phyloP scores from a whole-genome alignment of 2,113 vertebrate species.

The Eretmochelys imbricata region DNA sequence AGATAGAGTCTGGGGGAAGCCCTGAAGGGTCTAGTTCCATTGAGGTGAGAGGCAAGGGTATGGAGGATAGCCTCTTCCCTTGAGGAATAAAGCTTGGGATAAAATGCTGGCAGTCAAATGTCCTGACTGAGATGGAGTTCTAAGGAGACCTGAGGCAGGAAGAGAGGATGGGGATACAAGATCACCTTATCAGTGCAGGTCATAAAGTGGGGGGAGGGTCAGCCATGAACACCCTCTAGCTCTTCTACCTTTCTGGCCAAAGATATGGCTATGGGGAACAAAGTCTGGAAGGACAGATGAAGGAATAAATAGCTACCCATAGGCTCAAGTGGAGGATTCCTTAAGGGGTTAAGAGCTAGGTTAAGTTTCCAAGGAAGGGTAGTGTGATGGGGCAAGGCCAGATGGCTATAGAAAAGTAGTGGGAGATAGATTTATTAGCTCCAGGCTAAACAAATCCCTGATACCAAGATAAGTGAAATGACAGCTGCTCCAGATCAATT shows the following conservation, averaged over 20 bases:
- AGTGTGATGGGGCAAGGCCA: background rate
- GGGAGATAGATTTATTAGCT: too few relatives aligned
- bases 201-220: too few relatives aligned
- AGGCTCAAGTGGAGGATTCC: background rate
- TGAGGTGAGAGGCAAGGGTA: background rate
- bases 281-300: background rate
- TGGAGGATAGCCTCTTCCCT: too few relatives aligned
- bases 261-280: background rate
- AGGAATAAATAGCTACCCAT: background rate
- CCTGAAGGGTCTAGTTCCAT: background rate
- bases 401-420: too few relatives aligned
- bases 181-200: background rate
- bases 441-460: too few relatives aligned
- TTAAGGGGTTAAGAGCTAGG: background rate
- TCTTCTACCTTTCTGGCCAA: background rate
- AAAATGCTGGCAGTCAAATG: background rate
- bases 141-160: background rate
- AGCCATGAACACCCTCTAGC: background rate
- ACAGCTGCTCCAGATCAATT: too few relatives aligned
- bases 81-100: background rate
- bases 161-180: background rate
- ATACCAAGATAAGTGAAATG: too few relatives aligned
- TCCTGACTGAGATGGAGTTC: background rate
- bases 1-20: background rate
- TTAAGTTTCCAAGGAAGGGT: background rate